phyloP scores from a whole-genome alignment of 2,888 invertebrate species.

The Cetonia aurata region DNA sequence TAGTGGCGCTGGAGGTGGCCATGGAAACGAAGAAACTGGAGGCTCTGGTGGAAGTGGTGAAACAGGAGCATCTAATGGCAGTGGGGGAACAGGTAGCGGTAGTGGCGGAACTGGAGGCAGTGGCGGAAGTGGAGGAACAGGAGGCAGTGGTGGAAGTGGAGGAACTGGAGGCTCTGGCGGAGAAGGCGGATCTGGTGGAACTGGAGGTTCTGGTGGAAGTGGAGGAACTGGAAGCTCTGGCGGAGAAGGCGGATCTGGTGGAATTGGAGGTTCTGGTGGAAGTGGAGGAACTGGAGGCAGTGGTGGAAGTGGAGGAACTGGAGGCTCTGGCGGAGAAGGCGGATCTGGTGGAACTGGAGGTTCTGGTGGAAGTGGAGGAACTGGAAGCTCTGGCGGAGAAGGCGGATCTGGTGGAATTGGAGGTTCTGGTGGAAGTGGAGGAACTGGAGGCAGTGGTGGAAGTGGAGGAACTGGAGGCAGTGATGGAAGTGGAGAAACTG shows the following conservation, averaged over 20 bases:
- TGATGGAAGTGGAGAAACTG: constrained; percentile 18
- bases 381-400: constrained; percentile 42
- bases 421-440: constrained; percentile 22
- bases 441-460: constrained; percentile 1
- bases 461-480: constrained; percentile 16
- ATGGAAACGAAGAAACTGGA: constrained; percentile 23
- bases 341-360: constrained; percentile 16
- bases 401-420: constrained; percentile 2
- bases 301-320: constrained; percentile 22
- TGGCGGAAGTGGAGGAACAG: constrained; percentile 44
- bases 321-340: constrained; percentile 26
- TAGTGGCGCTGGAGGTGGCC: constrained; percentile 16
- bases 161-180: constrained; percentile 23
- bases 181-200: constrained; percentile 24
- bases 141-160: constrained; percentile 44
- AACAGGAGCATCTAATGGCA: constrained; percentile 8
- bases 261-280: constrained; percentile 26
- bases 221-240: constrained; percentile 26
- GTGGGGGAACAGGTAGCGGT: constrained; percentile 16
- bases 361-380: constrained; percentile 46
- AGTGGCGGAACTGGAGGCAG: constrained; percentile 22
- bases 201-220: constrained; percentile 26
- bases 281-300: constrained; percentile 13
- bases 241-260: constrained; percentile 7
- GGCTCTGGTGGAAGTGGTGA: constrained; percentile 28